Percentiles rank a stretch among this genome's conserved stretches.
Evolutionary conservation across 2,888 invertebrate genomes (phyloP).

Genomic region (Perithous albicinctus): DNA sequence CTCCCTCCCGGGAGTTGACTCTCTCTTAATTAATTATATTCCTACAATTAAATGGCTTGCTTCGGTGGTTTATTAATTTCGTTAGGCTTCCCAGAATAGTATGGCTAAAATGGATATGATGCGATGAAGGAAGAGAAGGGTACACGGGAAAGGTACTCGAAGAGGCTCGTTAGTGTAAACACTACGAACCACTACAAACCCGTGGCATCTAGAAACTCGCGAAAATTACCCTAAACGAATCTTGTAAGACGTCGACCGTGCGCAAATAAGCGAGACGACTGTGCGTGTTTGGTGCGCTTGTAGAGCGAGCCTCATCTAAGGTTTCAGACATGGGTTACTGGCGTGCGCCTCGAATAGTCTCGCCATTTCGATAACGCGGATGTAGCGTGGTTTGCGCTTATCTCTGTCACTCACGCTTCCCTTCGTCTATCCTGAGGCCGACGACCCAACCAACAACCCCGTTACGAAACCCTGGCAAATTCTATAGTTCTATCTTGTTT

Average conservation of each 20-base stretch:
- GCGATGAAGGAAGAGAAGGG: background rate
- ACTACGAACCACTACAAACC: too few species aligned
- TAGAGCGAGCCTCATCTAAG: constrained; percentile 60
- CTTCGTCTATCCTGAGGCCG: constrained; percentile 66
- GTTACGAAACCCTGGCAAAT: constrained; percentile 60
- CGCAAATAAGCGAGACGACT: constrained; percentile 56
- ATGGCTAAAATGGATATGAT: background rate
- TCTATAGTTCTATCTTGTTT: constrained; percentile 16
- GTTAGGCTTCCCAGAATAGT: constrained; percentile 25
- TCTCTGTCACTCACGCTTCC: constrained; percentile 35
- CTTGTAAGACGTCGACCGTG: constrained; percentile 76
- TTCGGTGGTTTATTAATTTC: constrained; percentile 70
- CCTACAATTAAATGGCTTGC: constrained; percentile 54
- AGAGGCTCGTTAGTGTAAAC: too few species aligned
- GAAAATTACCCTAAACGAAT: constrained; percentile 75
- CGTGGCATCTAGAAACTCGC: constrained; percentile 52
- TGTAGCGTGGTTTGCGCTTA: background rate
- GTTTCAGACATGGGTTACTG: constrained; percentile 58
- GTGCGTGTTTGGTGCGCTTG: constrained; percentile 74
- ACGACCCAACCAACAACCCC: constrained; percentile 70
- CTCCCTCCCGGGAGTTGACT: too few species aligned
- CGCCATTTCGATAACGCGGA: constrained; percentile 52
- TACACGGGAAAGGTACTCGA: background rate
- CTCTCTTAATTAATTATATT: too few species aligned
- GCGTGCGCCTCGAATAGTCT: constrained; percentile 39